phyloP scores from a whole-genome alignment of 2,888 invertebrate genomes.

The Halocaridina rubra region DNA sequence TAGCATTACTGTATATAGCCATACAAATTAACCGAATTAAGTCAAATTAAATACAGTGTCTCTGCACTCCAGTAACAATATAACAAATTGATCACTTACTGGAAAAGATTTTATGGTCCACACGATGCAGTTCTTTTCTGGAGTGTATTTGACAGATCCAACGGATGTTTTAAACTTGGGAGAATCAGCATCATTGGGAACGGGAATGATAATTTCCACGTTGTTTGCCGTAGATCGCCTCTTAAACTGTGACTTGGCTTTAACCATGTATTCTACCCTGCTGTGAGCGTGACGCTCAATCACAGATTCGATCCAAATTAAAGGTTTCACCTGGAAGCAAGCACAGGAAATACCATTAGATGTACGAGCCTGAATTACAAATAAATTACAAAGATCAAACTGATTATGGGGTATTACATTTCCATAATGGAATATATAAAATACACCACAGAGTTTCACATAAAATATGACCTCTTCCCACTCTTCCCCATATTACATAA shows the following conservation, averaged over 20 bases:
- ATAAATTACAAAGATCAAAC: too few relatives aligned
- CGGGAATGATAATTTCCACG: constrained; percentile 96
- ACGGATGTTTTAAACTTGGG: constrained; percentile 98
- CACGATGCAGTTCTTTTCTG: constrained; percentile 95
- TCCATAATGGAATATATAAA: too few relatives aligned
- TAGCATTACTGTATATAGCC: too few relatives aligned
- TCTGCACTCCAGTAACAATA: too few relatives aligned
- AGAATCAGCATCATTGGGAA: constrained; percentile 96
- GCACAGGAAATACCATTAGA: not conserved
- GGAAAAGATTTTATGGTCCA: constrained; percentile 98
- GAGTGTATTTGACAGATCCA: constrained; percentile 96
- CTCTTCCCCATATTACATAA: too few relatives aligned
- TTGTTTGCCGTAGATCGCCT: constrained; percentile 97
- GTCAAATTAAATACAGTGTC: too few relatives aligned
- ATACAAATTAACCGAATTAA: too few relatives aligned
- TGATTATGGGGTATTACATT: too few relatives aligned
- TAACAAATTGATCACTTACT: too few relatives aligned
- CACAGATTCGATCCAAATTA: constrained; percentile 99
- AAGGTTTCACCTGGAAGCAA: constrained; percentile 78
- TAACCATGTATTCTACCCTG: constrained; percentile 98
- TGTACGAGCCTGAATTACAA: not conserved
- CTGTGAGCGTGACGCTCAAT: constrained; percentile 98
- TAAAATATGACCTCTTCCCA: too few relatives aligned
- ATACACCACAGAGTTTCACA: too few relatives aligned
- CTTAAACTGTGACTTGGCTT: constrained; percentile 98